Percentiles rank a stretch among this genome's conserved stretches.
Evolutionary conservation across 2,113 vertebrate genomes (phyloP).

Genomic region (Silurus asotus): DNA sequence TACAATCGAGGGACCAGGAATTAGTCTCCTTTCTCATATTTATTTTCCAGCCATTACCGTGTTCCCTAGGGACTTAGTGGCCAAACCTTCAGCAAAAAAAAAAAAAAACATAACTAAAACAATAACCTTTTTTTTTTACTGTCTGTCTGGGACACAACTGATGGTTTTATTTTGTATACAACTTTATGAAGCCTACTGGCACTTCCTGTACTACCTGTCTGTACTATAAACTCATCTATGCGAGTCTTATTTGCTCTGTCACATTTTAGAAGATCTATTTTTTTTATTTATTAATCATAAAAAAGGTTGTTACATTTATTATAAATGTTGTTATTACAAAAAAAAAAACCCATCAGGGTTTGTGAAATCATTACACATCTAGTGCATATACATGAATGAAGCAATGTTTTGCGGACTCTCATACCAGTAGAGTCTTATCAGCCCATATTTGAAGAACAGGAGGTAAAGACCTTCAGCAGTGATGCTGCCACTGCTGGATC

Average conservation of each 20-base stretch:
- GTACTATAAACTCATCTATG: not conserved
- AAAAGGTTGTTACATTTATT: no score
- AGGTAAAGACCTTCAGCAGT: no score
- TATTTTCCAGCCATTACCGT: not conserved
- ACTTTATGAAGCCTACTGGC: not conserved
- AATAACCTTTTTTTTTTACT: not conserved
- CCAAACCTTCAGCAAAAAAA: not conserved
- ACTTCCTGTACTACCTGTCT: not conserved
- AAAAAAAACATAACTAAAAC: not conserved
- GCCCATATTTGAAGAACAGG: no score
- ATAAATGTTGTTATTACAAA: not conserved
- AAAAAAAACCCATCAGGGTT: not conserved
- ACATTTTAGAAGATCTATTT: no score
- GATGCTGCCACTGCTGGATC: no score
- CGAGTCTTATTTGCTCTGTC: no score
- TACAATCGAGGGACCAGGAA: not conserved
- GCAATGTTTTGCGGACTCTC: not conserved
- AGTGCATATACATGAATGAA: not conserved
- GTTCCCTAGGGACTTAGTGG: not conserved
- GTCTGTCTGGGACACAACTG: not conserved
- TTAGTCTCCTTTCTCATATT: conserved; percentile 3
- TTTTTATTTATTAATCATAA: no score
- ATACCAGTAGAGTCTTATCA: not conserved
- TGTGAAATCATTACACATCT: not conserved
- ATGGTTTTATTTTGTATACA: not conserved